These are phyloP conservation scores for Onychostoma macrolepis DNA, from an alignment of 2,113 vertebrate species.

Conservation along the genomic window DNA sequence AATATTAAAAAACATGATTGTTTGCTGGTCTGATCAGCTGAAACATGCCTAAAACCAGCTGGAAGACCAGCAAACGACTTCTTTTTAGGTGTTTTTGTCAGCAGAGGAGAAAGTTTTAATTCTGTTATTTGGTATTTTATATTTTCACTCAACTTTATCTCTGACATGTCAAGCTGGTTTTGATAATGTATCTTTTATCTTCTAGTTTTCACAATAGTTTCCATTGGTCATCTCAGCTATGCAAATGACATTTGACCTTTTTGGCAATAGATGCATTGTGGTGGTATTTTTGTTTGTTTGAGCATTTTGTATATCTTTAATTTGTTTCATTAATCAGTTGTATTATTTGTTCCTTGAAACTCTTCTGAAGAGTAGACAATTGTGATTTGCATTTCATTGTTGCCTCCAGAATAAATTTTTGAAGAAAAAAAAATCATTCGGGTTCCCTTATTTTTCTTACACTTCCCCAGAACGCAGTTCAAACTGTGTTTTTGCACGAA, in stretches of 20 bases:
- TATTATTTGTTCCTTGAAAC: neutral
- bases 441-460: neutral
- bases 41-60: neutral
- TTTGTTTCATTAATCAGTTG: conserved; percentile 20
- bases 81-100: neutral
- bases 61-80: neutral
- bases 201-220: conserved; percentile 30
- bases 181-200: conserved; percentile 44
- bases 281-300: conserved; percentile 35
- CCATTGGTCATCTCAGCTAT: conserved; percentile 14
- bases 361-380: neutral
- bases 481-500: neutral
- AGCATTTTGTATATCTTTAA: conserved; percentile 31
- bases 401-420: conserved; percentile 21
- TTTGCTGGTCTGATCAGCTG: conserved; percentile 3
- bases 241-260: conserved; percentile 45
- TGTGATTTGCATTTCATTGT: conserved; percentile 15
- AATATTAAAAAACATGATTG: neutral
- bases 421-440: neutral
- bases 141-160: conserved; percentile 23
- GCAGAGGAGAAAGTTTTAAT: neutral
- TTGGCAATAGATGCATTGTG: conserved; percentile 22
- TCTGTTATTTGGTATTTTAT: conserved; percentile 22
- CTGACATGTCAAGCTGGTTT: conserved; percentile 48
- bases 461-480: neutral